Evolutionary conservation across 2,113 vertebrate genomes (phyloP), one percentile per base, ranked within the genome.

Genomic region (Channa maculata): DNA sequence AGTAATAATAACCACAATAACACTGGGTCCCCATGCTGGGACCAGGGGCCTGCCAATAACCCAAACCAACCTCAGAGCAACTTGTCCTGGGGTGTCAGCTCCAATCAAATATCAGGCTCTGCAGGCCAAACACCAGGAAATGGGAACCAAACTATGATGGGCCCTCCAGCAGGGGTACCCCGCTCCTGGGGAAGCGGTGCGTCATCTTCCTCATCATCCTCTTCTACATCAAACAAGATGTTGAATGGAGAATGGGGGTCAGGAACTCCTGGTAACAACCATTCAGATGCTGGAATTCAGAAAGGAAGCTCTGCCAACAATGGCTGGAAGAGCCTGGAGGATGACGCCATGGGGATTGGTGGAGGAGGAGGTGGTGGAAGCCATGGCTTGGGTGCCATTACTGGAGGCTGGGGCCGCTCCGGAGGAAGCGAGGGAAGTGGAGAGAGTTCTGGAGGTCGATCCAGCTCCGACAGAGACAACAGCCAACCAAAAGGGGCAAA

Each of bases 271-370:
- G 71, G 72, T 51, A 89, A 93, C 89, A 96, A 88, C 79, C 66
- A 52, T 94, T 93, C 78, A 65, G 96, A 97, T 51, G 80, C 93
- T 12, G 66, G 84, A 3, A 93, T 91, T 72, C 90, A 87, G 70
- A 96, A 96, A 93, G 97, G 95, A 93, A 96, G 95, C 91, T 94
- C 96, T 51, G 49, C 86, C 78, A 91, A 85, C 90, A 96, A 96
- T 0, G 95, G 96, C 64, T 98, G 98, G 97, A 98, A 97, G 75
- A 94, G 96, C 88, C 83, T 96, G 84, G 96, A 99, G 87, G 97
- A 97, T 77, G 98, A 98, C 7, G 96, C 95, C 54, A 91, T 95
- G n/a, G 91, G 93, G 6, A 86, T 83, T 62, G 93, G 77, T 5
- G 83, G 67, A 39, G 79, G 66, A 0, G 80, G 51, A 3, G 78